Evolutionary conservation across 2,888 invertebrate genomes (phyloP).

Genomic region (Artemia sinica): DNA sequence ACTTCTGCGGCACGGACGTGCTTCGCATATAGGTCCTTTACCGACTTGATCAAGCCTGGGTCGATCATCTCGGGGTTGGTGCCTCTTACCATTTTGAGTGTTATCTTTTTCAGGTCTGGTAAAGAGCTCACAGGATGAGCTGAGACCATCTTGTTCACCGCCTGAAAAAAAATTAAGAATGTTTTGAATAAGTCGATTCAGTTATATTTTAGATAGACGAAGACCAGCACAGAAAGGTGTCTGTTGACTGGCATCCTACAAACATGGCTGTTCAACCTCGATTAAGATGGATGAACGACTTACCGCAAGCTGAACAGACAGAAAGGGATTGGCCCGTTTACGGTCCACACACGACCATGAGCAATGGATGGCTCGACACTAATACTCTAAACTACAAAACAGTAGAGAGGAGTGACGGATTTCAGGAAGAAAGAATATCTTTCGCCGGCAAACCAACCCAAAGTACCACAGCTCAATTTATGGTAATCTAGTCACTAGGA

Average conservation of each 20-base stretch:
- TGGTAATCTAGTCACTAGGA: not conserved
- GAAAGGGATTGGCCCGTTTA: constrained; percentile 5
- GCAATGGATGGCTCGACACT: not conserved
- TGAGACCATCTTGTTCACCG: no score
- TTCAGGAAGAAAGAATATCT: constrained; percentile 1
- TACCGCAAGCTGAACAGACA: constrained; percentile 10
- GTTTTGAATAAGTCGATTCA: no score
- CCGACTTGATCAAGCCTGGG: no score
- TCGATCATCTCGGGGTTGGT: no score
- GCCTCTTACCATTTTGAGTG: no score
- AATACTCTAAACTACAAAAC: not conserved
- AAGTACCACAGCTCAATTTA: constrained; percentile 10
- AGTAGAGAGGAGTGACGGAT: constrained; percentile 7
- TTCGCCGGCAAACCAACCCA: not conserved
- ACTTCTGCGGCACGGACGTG: no score
- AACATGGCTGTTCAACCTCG: not conserved
- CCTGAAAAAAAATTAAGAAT: no score
- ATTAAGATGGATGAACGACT: constrained; percentile 4
- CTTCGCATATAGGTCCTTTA: no score
- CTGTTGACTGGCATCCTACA: not conserved
- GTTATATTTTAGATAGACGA: not conserved
- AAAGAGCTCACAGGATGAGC: no score
- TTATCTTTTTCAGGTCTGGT: no score
- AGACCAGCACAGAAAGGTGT: not conserved
- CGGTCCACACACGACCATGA: constrained; percentile 12